Base-by-base conservation (phyloP, 2,113 vertebrate genomes). In the Oryzias melastigma region DNA sequence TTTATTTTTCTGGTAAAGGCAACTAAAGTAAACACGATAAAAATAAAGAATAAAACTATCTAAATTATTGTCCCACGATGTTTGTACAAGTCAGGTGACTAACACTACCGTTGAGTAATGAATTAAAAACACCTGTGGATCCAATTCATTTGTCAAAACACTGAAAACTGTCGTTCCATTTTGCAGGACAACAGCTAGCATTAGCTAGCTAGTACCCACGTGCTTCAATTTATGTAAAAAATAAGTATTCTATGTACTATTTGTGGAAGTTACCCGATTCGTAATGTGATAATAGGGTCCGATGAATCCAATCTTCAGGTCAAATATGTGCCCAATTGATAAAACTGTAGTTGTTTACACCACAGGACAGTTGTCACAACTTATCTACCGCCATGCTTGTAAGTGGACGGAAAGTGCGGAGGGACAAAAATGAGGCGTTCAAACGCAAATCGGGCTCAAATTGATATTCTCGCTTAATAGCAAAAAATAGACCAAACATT, bases 341-440 rank as follows among this genome's bases (percentile, higher is more conserved):
- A 29, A 22, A n/a, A 40, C 10, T 29, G 7, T 1, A 13, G 8
- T 17, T n/a, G 12, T 76, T 69, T 64, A 17, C 42, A 48, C 27
- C 52, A 78, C 44, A 73, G 80, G 78, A 73, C 73, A 72, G 14
- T 47, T 58, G 4, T 27, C 29, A 78, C 17, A 67, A 66, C 16
- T 76, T 58, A 50, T 16, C 55, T 1, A 20, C 63, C 45, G 77
- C 85, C 88, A 89, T 89, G 47, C 47, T 85, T 71, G 48, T 35
- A 1, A 5, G 51, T 47, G 0, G 53, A 90, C 78, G 70, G 85
- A 3, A 55, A 0, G 58, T 0, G 0, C 62, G 4, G 27, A 78
- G 65, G 83, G 83, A 84, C 89, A 90, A 77, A 84, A n/a, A 35
- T 10, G 1, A 2, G 2, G 35, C 35, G 35, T 35, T 35, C 35